A percentile compares a stretch with the other conserved stretches of the same genome.
These are phyloP conservation scores for Arenaria interpres DNA, from an alignment of 2,113 vertebrate species.

Conservation along the genomic window DNA sequence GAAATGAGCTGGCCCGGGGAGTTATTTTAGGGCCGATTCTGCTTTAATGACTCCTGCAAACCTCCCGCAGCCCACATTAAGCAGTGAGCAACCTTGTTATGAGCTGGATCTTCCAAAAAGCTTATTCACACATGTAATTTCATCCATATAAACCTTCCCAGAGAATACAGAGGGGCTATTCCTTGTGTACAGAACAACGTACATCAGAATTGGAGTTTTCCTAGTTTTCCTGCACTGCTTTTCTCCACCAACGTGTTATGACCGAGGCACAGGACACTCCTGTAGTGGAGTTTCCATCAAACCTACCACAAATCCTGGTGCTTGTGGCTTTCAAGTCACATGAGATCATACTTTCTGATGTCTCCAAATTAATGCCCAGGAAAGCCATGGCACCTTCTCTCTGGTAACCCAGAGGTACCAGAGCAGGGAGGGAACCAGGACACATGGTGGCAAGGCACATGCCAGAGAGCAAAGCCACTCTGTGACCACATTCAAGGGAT, in stretches of 20 bases:
- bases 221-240: not conserved
- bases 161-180: not conserved
- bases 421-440: not conserved
- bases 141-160: not conserved
- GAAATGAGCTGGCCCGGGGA: not conserved
- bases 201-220: not conserved
- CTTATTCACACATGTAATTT: not conserved
- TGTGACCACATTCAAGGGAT: not conserved
- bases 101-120: not conserved
- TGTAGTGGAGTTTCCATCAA: not conserved
- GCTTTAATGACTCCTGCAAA: not conserved
- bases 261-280: not conserved
- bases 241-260: not conserved
- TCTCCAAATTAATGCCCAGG: not conserved
- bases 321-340: not conserved
- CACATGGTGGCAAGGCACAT: fast-evolving
- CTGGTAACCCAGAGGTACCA: not conserved
- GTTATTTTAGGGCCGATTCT: not conserved
- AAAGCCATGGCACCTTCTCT: not conserved
- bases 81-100: not conserved
- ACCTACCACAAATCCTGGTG: not conserved
- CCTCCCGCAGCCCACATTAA: not conserved
- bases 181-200: not conserved
- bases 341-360: not conserved
- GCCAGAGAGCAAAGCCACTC: not conserved